Percentiles rank a stretch among this genome's conserved stretches.
Evolutionary conservation across 2,113 vertebrate genomes (phyloP).

Genomic region (Oophaga pumilio): DNA sequence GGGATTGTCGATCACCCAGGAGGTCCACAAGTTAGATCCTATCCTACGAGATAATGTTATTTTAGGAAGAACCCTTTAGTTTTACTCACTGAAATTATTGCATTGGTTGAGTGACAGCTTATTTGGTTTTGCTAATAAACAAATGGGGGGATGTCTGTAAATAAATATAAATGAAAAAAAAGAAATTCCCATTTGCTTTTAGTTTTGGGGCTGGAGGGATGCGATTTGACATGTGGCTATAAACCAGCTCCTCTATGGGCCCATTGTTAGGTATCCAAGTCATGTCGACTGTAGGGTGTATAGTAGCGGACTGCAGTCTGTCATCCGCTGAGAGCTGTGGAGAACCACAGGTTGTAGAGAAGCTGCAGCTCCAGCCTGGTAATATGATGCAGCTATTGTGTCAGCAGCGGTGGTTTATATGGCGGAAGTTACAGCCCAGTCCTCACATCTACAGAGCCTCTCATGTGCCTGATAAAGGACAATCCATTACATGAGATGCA

Average conservation of each 20-base stretch:
- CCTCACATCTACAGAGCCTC: not conserved
- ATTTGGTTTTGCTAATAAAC: no score
- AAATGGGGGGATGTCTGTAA: no score
- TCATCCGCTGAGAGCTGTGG: not conserved
- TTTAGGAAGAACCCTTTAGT: no score
- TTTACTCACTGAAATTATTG: no score
- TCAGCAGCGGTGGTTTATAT: constrained; percentile 11
- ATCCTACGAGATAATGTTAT: no score
- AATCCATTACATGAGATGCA: not conserved
- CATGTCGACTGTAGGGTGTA: not conserved
- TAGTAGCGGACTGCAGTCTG: not conserved
- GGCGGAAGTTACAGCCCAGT: constrained; percentile 4
- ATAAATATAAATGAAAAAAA: no score
- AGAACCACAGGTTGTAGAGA: not conserved
- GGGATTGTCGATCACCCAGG: no score
- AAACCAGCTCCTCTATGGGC: not conserved
- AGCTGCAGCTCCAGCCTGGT: not conserved
- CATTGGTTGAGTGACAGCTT: no score
- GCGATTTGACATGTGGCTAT: no score
- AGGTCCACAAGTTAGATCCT: no score
- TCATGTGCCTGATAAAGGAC: not conserved
- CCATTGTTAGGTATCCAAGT: not conserved
- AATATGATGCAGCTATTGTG: constrained; percentile 35
- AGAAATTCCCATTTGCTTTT: no score
- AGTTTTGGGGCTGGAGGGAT: no score